These are phyloP conservation scores for Sebastes cheni DNA, from an alignment of 2,797 vertebrate species.

Conservation along the genomic window DNA sequence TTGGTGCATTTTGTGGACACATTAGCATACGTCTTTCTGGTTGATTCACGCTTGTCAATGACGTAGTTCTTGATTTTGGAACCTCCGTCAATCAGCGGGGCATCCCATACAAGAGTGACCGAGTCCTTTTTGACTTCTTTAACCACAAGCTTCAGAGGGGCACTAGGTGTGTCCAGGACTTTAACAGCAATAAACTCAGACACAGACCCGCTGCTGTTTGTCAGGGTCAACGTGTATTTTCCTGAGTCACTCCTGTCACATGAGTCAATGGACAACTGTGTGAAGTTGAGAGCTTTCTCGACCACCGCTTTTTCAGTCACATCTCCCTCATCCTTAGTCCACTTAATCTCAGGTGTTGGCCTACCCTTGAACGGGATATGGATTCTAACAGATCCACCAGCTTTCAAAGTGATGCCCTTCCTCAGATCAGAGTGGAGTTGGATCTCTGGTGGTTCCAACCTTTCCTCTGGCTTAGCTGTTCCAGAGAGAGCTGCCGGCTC, in stretches of 20 bases:
- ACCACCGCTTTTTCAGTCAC: slow-evolving; percentile 90
- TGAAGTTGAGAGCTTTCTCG: slow-evolving; percentile 90
- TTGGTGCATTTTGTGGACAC: slow-evolving; percentile 92
- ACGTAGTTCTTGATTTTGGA: slow-evolving; percentile 97
- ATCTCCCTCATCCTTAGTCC: slow-evolving; percentile 94
- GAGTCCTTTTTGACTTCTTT: slow-evolving; percentile 94
- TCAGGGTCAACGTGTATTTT: slow-evolving; percentile 91
- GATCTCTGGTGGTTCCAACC: slow-evolving; percentile 92
- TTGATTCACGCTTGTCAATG: slow-evolving; percentile 98
- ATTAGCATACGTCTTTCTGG: slow-evolving; percentile 95
- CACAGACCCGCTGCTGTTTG: slow-evolving; percentile 93
- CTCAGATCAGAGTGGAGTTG: slow-evolving; percentile 95
- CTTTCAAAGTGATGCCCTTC: slow-evolving; percentile 93
- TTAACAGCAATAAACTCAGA: slow-evolving; percentile 94
- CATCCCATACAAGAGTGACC: slow-evolving; percentile 91
- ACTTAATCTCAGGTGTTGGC: slow-evolving; percentile 92
- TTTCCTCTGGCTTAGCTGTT: slow-evolving; percentile 94
- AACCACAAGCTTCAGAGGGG: slow-evolving; percentile 90
- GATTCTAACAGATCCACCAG: slow-evolving; percentile 93
- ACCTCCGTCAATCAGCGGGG: slow-evolving; percentile 93
- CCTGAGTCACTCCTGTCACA: slow-evolving; percentile 96
- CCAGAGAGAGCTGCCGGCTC: slow-evolving; percentile 90
- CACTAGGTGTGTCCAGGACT: slow-evolving; percentile 94
- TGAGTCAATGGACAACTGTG: slow-evolving; percentile 94
- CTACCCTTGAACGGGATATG: slow-evolving; percentile 95